Base-by-base conservation (phyloP, 1,140 invertebrate species). In the Neodiprion lecontei region DNA sequence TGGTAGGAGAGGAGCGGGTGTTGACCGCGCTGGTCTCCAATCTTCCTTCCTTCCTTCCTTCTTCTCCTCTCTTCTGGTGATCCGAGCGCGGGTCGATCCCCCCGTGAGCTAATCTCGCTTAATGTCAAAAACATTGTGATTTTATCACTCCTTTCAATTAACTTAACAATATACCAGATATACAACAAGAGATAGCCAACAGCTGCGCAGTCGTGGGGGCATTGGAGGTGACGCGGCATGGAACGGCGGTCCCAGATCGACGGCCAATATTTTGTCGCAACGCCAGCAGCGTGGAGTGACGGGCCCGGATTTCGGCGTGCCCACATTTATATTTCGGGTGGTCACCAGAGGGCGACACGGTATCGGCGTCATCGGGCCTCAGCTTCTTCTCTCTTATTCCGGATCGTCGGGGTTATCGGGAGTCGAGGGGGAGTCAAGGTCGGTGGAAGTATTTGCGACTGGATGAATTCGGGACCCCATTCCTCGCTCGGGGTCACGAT, bases 91-190 rank as follows among this genome's bases (percentile, higher is more conserved):
- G 28, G 28, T 40, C 28, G 28, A 40, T 40, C 28, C 28, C 28
- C 28, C 28, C 53, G n/a, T 14, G 11, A 61, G n/a, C 53, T 14
- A 14, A 12, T 61, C 53, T 80, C 79, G 73, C 78, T 82, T 81
- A 80, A 84, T 77, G 80, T 84, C 78, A 82, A 81, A 83, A 82
- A 79, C 79, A 81, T 83, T 74, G 80, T 74, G 83, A 85, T 84
- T 83, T 83, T 85, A 84, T 85, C 83, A 74, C 69, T 14, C 69
- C 75, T 81, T 81, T 80, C 83, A 85, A 86, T 86, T 85, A 85
- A 83, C 83, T 80, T 73, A 81, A 86, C 84, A 86, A 84, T 84
- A 79, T 81, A 77, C 76, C 80, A 79, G 81, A 84, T 83, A 80
- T 76, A 72, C 73, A 79, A 77, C 75, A 73, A 74, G 76, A 80